Base-by-base conservation (phyloP, 2,888 invertebrate species). In the Formica aserva region DNA sequence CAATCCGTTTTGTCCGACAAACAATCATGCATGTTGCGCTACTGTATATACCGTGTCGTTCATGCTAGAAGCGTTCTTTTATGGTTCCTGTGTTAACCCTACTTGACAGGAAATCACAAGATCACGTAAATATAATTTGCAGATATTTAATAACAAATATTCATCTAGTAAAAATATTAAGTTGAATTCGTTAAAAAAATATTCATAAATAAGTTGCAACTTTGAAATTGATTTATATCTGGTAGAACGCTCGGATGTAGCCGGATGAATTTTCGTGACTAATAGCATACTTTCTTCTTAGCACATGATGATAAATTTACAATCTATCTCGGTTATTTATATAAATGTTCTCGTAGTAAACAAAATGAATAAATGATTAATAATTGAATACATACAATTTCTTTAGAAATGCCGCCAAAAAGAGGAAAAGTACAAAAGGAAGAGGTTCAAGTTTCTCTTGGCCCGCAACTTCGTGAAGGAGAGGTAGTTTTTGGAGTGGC, bases 401-500 rank as follows among this genome's bases (percentile, higher is more conserved):
- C 52, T 80, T 66, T 80, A 91, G 94, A 95, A 95, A 99, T 99
- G 99, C 99, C 99, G 95, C 99, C 99, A 90, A 97, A 99, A 94
- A 99, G 99, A 96, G 98, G 98, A 96, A 99, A 99, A 97, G 97
- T 97, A 92, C 98, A 98, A 93, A 98, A 99, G 96, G 99, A 99
- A 95, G 99, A 99, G 95, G 99, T 98, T 88, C 99, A 99, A 95
- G 98, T 99, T 76, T 98, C 98, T 48, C 97, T 99, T 87, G 99
- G 99, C 89, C 99, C 99, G 76, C 99, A 99, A 96, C 98, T 99
- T 71, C 97, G 98, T 91, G 99, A 99, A 94, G 99, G 99, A 88
- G 99, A 99, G 96, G 97, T 97, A 92, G 99, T 99, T 84, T 99
- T 99, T 94, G 99, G 99, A 84, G 99, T 99, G 29, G 99, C 99